Evolutionary conservation across 2,888 invertebrate species (phyloP).

Genomic region (Zaprionus lineosus): DNA sequence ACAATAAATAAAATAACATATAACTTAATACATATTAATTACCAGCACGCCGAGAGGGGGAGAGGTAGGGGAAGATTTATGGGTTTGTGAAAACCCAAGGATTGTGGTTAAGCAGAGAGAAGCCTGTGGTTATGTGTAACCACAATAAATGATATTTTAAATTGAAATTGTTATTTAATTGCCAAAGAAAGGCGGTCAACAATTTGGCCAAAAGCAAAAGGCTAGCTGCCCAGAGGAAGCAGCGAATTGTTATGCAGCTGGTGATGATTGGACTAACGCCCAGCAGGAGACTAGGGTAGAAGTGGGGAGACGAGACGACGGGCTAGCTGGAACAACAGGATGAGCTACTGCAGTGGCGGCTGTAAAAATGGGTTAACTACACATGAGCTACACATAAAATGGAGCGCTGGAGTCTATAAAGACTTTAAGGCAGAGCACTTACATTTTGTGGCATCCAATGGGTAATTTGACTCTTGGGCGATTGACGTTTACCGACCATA

Average conservation of each 20-base stretch:
- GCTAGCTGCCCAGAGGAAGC: slow-evolving; percentile 25
- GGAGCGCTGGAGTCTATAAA: slow-evolving; percentile 27
- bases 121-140: slow-evolving; percentile 13
- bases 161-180: slow-evolving; percentile 62
- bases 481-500: slow-evolving; percentile 25
- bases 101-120: slow-evolving; percentile 32
- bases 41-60: not conserved
- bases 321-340: no score
- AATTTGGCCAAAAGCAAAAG: slow-evolving; percentile 9
- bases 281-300: not conserved
- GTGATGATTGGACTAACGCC: slow-evolving; percentile 21
- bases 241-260: slow-evolving; percentile 31
- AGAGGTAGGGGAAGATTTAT: slow-evolving; percentile 13
- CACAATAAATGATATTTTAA: slow-evolving; percentile 39
- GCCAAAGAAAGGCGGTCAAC: slow-evolving; percentile 17
- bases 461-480: slow-evolving; percentile 31
- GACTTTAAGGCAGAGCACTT: slow-evolving; percentile 23
- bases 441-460: slow-evolving; percentile 6
- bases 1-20: slow-evolving; percentile 21
- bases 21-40: slow-evolving; percentile 35
- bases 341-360: slow-evolving; percentile 6
- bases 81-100: slow-evolving; percentile 38
- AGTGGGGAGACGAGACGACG: not conserved
- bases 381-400: slow-evolving; percentile 36
- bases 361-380: slow-evolving; percentile 60